Evolutionary conservation across 2,888 invertebrate genomes (phyloP).

Genomic region (Pegoplata infirma): DNA sequence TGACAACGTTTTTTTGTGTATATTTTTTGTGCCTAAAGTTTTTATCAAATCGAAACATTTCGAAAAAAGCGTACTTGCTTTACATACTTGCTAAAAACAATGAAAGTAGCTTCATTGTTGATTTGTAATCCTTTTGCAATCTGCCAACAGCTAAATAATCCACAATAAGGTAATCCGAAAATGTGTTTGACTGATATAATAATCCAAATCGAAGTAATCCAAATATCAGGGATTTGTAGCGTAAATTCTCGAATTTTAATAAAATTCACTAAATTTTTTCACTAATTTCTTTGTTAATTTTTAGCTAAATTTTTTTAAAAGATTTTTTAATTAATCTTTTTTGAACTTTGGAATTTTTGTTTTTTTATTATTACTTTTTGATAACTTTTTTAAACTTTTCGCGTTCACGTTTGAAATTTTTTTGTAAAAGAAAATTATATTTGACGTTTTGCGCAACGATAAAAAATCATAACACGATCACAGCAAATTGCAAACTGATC

Average conservation of each 20-base stretch:
- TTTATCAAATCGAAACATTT: no score
- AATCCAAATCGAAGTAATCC: conserved; percentile 12
- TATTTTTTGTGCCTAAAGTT: no score
- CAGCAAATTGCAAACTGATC: conserved; percentile 64
- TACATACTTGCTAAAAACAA: conserved; percentile 72
- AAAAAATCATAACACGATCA: no score
- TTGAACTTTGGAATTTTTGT: background rate
- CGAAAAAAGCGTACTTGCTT: no score
- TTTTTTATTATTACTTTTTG: conserved; percentile 7
- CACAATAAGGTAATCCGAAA: conserved; percentile 43
- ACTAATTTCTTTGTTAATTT: background rate
- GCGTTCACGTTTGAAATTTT: background rate
- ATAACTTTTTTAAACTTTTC: conserved; percentile 4
- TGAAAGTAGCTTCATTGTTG: conserved; percentile 72
- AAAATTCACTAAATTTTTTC: background rate
- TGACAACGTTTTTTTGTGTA: no score
- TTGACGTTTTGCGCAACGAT: conserved; percentile 39
- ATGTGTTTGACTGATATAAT: background rate
- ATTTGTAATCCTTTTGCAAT: conserved; percentile 37
- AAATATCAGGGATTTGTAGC: background rate
- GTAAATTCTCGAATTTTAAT: no score
- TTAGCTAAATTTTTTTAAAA: no score
- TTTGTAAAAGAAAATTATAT: no score
- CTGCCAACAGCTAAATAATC: conserved; percentile 30
- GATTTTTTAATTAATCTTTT: no score